Conservation (phyloP, 2,113 vertebrate species). For the Anguilla japonica region DNA sequence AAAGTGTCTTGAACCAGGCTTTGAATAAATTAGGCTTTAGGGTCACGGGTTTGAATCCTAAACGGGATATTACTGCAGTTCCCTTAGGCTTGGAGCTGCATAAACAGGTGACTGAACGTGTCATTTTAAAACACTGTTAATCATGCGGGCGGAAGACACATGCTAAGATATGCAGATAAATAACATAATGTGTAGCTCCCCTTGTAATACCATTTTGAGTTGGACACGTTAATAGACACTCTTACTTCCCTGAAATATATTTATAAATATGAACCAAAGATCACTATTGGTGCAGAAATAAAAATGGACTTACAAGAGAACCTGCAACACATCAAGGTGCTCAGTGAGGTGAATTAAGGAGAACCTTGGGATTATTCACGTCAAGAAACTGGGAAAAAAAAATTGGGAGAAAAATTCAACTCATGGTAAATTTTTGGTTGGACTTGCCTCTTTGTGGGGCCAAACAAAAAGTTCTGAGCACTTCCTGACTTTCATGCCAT, state of each 20-base stretch:
- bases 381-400: neutral
- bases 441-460: neutral
- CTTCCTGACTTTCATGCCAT: neutral
- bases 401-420: neutral
- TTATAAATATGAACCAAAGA: slow-evolving; percentile 9
- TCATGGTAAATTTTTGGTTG: neutral
- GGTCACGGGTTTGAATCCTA: neutral
- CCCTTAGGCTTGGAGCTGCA: neutral
- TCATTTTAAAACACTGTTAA: neutral
- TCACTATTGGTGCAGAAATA: neutral
- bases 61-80: neutral
- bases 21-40: neutral
- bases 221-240: neutral
- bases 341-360: slow-evolving; percentile 2
- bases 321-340: neutral
- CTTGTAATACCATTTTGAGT: neutral
- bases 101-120: neutral
- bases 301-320: neutral
- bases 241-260: neutral
- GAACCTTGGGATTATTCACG: neutral
- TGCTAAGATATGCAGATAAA: neutral
- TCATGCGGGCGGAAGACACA: neutral
- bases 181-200: neutral
- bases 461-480: neutral
- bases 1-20: too few relatives aligned